Evolutionary conservation across 2,797 vertebrate genomes (phyloP).

Genomic region (Toxotes lorentzi): DNA sequence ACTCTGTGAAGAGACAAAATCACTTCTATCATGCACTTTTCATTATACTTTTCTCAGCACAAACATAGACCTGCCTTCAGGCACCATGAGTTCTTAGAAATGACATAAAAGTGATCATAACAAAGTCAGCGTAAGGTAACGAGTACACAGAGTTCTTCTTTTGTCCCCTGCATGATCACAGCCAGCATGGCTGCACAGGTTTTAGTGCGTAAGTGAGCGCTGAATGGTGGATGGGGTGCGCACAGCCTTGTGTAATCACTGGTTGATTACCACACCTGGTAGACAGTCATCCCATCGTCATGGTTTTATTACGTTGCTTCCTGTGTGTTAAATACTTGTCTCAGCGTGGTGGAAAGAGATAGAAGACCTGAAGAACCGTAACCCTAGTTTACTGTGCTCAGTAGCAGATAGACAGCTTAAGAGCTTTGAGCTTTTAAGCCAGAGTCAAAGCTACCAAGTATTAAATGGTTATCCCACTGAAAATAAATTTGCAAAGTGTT

Average conservation of each 20-base stretch:
- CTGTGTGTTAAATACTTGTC: conserved; percentile 28
- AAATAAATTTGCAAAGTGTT: neutral
- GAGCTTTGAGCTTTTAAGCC: conserved; percentile 15
- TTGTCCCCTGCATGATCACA: conserved; percentile 9
- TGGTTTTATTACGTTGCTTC: conserved; percentile 43
- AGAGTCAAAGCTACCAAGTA: neutral
- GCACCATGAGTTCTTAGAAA: neutral
- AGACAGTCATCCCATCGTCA: conserved; percentile 57
- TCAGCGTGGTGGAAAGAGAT: conserved; percentile 17
- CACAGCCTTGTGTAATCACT: conserved; percentile 51
- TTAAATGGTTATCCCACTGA: neutral
- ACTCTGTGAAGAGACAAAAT: no score
- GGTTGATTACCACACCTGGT: conserved; percentile 61
- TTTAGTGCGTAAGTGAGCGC: conserved; percentile 24
- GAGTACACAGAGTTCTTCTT: conserved; percentile 17
- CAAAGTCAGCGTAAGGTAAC: conserved; percentile 5
- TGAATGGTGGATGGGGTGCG: conserved; percentile 63
- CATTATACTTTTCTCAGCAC: conserved; percentile 16
- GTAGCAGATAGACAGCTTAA: neutral
- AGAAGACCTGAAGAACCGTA: conserved; percentile 25
- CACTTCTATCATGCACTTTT: conserved; percentile 8
- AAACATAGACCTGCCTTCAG: neutral
- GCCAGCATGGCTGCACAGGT: conserved; percentile 39
- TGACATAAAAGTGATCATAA: conserved; percentile 9
- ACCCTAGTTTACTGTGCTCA: neutral